Evolutionary conservation across 35 echinoderm and acorn worm genomes (phyloP), one percentile per base, ranked within the genome.

Genomic region (Eucidaris tribuloides): DNA sequence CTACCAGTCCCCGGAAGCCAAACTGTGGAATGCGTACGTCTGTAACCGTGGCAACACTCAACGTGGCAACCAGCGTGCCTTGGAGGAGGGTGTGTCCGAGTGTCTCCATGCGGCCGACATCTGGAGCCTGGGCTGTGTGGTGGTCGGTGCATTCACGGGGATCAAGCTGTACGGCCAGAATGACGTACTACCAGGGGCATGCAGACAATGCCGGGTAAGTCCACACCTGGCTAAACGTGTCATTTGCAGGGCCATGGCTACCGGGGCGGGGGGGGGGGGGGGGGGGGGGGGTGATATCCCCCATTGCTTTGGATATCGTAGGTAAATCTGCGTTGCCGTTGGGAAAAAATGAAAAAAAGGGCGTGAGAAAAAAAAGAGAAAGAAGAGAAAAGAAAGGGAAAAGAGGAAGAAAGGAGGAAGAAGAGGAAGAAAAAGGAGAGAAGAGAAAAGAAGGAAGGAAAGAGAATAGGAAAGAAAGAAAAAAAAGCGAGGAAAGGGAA

Each of bases 1-100:
- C 71, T 96, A 96, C 79, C 93, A 96, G 55, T 86, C 88, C 25
- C 93, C 93, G 15, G 93, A 96, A 68, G 88, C 93, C 30, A 91
- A 89, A 55, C 49, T 54, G 14, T 91, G 88, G 93, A 96, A 96
- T 37, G 79, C 54, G 3, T 91, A 91, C 32, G 86, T 96, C 46
- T 77, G 86, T 62, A 81, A 42, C 40, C 80, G 71, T 35, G 86
- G 87, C 29, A 80, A 81, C 72, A 31, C 48, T n/a, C 68, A 54
- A 4, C 39, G 81, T 35, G 91, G 79, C 2, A 56, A 79, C 55
- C 62, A 81, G 29, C 60, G 80, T 25, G 45, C 87, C 15, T 43
- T 80, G 61, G 86, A 82, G 20, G 80, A 89, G 60, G 81, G 86
- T 1, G 40, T 54, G 15, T 28, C 74, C 6, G 87, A 89, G 83